These are phyloP conservation scores for Globodera rostochiensis DNA, from an alignment of 1,140 invertebrate species.

Conservation along the genomic window DNA sequence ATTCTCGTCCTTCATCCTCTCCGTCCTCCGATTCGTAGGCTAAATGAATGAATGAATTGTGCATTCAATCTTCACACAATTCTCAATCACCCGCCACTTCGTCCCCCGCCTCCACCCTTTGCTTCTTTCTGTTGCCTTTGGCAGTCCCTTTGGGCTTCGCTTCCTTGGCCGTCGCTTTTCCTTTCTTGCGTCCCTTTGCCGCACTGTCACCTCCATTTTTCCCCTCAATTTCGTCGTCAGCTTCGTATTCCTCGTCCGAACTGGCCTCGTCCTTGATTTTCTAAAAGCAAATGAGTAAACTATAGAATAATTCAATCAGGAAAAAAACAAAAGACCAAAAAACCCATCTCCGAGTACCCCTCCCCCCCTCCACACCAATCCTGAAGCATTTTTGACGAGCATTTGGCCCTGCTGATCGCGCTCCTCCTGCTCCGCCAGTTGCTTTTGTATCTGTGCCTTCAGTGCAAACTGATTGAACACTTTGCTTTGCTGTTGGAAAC, in stretches of 20 bases:
- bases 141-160: constrained; percentile 46
- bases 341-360: constrained; percentile 4
- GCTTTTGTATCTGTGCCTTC: constrained; percentile 60
- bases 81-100: constrained; percentile 60
- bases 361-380: constrained; percentile 6
- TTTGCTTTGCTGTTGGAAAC: constrained; percentile 55
- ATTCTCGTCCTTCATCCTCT: constrained; percentile 64
- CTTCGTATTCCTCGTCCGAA: constrained; percentile 55
- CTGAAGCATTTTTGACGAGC: constrained; percentile 19
- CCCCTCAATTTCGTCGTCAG: constrained; percentile 30
- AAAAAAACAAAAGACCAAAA: not conserved
- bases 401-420: constrained; percentile 37
- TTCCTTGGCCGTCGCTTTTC: constrained; percentile 40
- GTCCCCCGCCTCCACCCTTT: constrained; percentile 58
- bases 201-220: constrained; percentile 23
- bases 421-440: constrained; percentile 55
- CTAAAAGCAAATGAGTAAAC: constrained; percentile 42
- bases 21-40: constrained; percentile 65
- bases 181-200: constrained; percentile 21
- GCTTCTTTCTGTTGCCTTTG: constrained; percentile 53
- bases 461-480: constrained; percentile 65
- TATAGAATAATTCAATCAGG: not conserved
- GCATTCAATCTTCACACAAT: not conserved
- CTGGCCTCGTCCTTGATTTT: constrained; percentile 63
- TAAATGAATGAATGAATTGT: constrained; percentile 32